These are phyloP conservation scores for Paratrypauchen microcephalus DNA, from an alignment of 2,797 vertebrate genomes.

Conservation along the genomic window DNA sequence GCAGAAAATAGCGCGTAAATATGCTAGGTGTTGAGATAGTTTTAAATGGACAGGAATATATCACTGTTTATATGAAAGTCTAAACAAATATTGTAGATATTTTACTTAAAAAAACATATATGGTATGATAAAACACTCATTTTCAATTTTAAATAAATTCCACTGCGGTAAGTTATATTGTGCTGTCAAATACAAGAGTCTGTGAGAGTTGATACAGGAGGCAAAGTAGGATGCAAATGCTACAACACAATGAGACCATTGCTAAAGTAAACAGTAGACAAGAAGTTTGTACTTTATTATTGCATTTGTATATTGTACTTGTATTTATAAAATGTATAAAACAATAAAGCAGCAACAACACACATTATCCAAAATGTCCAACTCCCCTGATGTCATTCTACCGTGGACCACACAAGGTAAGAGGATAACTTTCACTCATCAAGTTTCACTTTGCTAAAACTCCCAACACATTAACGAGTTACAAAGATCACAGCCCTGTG, in stretches of 20 bases:
- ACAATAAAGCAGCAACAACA: background rate
- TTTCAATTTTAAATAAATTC: background rate
- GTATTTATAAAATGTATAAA: background rate
- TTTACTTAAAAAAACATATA: background rate
- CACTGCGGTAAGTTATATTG: background rate
- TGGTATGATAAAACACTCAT: background rate
- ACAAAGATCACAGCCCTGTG: background rate
- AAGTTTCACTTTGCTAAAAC: background rate
- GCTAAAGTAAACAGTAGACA: background rate
- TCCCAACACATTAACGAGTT: background rate
- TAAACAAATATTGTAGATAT: background rate
- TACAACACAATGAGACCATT: constrained; percentile 47
- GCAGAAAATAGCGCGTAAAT: constrained; percentile 31
- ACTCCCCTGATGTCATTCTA: constrained; percentile 10
- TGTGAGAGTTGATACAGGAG: constrained; percentile 47
- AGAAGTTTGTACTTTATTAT: too few species aligned
- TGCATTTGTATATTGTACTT: too few species aligned
- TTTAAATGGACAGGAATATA: constrained; percentile 8
- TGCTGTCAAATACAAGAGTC: background rate
- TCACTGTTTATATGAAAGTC: background rate
- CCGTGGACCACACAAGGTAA: background rate
- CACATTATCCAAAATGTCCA: constrained; percentile 8
- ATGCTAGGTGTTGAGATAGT: constrained; percentile 3
- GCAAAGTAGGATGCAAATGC: constrained; percentile 81
- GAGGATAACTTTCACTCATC: constrained; percentile 9